These are phyloP conservation scores for Pongo pygmaeus DNA, from an alignment of 2,113 vertebrate species.

Conservation along the genomic window DNA sequence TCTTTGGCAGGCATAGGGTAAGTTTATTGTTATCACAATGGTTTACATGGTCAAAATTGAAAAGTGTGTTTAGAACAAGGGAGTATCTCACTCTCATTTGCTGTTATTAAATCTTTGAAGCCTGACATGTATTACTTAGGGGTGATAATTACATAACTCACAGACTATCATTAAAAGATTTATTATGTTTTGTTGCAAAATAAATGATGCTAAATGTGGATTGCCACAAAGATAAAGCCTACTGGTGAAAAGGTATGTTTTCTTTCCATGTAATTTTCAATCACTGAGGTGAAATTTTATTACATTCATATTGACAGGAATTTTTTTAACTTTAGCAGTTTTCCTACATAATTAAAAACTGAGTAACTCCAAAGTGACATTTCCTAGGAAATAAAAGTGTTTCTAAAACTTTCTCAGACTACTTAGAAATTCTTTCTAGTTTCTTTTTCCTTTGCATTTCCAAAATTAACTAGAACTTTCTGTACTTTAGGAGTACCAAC, in stretches of 20 bases:
- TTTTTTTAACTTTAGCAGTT: background rate
- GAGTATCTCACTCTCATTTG: background rate
- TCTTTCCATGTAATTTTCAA: background rate
- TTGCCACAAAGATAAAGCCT: background rate
- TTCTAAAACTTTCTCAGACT: background rate
- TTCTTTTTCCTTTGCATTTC: background rate
- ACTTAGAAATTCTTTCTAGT: background rate
- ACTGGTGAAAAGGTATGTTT: background rate
- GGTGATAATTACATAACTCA: background rate
- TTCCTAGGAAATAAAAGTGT: background rate
- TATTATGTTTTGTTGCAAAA: slow-evolving; percentile 24
- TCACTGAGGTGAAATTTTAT: background rate
- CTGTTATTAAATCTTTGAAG: slow-evolving; percentile 4
- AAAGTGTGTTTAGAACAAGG: background rate
- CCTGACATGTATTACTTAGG: background rate
- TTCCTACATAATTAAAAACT: slow-evolving; percentile 15
- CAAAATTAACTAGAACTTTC: background rate
- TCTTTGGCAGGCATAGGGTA: background rate
- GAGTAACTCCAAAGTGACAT: background rate
- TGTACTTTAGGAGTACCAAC: slow-evolving; percentile 49
- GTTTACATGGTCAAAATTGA: background rate
- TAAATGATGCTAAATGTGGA: background rate
- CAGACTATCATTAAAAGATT: background rate
- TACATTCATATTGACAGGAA: background rate
- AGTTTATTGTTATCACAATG: background rate